A percentile compares a stretch with the other conserved stretches of the same genome.
Evolutionary conservation across 2,113 vertebrate genomes (phyloP).

Genomic region (Anseranas semipalmata): DNA sequence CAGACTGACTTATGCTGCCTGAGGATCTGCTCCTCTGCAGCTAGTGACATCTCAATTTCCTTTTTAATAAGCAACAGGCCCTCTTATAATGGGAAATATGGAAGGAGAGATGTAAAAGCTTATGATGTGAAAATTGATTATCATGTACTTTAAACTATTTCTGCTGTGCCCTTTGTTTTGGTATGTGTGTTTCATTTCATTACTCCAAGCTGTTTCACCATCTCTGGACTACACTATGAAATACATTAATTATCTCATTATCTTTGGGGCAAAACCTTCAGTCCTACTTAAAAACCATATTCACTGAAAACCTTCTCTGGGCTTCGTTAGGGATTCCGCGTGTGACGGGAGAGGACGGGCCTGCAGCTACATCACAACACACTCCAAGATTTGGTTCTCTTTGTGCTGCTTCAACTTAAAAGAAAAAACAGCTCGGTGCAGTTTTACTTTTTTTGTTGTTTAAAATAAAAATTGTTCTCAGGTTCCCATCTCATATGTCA

Average conservation of each 20-base stretch:
- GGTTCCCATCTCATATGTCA: neutral
- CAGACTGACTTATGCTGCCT: neutral
- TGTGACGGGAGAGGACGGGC: neutral
- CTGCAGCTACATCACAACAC: neutral
- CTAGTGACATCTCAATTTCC: conserved; percentile 56
- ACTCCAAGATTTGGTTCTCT: neutral
- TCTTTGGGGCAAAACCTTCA: conserved; percentile 50
- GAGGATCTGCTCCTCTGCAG: conserved; percentile 26
- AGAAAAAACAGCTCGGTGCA: neutral
- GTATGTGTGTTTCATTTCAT: conserved; percentile 25
- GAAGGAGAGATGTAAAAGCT: conserved; percentile 52
- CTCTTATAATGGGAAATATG: conserved; percentile 26
- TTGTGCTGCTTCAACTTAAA: neutral
- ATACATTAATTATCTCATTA: conserved; percentile 46
- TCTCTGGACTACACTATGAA: conserved; percentile 25
- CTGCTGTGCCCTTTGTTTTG: conserved; percentile 67
- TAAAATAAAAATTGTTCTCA: conserved; percentile 29
- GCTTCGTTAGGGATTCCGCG: neutral
- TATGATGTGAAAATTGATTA: conserved; percentile 66
- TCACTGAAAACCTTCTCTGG: neutral
- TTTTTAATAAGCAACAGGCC: conserved; percentile 52
- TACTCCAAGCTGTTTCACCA: neutral
- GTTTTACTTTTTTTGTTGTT: neutral
- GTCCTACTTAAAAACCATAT: conserved; percentile 8
- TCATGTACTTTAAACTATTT: conserved; percentile 52